phyloP scores from a whole-genome alignment of 2,113 vertebrate genomes.

The Cyrtonyx montezumae region DNA sequence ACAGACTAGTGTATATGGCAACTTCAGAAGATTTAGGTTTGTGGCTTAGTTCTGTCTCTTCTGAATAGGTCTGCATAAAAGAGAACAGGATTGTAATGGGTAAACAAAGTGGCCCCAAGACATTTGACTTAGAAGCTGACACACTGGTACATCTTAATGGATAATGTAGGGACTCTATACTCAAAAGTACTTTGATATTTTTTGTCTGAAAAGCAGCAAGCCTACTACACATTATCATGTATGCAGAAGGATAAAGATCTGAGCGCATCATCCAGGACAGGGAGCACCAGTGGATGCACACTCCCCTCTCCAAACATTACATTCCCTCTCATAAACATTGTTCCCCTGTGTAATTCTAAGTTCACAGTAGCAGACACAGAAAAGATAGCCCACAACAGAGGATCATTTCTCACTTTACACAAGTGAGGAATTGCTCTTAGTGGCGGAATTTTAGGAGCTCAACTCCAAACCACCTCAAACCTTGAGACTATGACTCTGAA shows the following conservation, averaged over 20 bases:
- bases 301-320: not conserved
- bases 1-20: not conserved
- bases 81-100: not conserved
- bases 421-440: not conserved
- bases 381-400: not conserved
- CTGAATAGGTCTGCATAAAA: not conserved
- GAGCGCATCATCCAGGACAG: not conserved
- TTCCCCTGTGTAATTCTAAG: not conserved
- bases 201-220: not conserved
- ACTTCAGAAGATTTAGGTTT: not conserved
- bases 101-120: not conserved
- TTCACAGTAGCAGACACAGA: not conserved
- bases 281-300: not conserved
- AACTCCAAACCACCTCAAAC: not conserved
- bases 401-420: not conserved
- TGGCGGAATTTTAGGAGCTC: not conserved
- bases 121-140: not conserved
- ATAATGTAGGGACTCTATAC: not conserved
- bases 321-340: not conserved
- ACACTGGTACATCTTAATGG: not conserved
- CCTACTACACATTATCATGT: accelerated
- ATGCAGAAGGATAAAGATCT: not conserved
- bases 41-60: not conserved
- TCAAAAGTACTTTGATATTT: not conserved
- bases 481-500: not conserved